Percentiles rank a stretch among this genome's conserved stretches.
Evolutionary conservation across 2,888 invertebrate genomes (phyloP).

Genomic region (Dichetophora obliterata): DNA sequence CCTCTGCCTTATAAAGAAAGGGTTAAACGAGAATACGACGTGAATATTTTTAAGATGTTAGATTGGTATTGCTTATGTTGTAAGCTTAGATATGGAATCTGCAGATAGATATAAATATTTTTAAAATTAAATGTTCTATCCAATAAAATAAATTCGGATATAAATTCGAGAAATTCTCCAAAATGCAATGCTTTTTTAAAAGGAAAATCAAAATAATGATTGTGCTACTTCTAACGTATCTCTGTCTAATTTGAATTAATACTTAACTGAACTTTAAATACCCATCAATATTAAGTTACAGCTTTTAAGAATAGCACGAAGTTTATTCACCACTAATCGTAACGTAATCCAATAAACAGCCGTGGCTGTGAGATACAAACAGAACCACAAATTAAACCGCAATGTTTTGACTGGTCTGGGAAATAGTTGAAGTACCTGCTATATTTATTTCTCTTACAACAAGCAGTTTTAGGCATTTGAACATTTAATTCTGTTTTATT

Average conservation of each 20-base stretch:
- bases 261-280: not conserved
- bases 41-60: no score
- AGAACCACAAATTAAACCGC: not conserved
- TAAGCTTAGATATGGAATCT: no score
- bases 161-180: not conserved
- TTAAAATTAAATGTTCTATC: no score
- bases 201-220: no score
- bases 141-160: no score
- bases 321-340: conserved; percentile 18
- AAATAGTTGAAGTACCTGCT: not conserved
- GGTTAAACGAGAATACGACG: no score
- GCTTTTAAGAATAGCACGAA: not conserved
- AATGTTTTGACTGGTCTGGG: not conserved
- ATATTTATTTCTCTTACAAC: not conserved
- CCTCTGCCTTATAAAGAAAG: no score
- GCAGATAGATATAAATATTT: no score
- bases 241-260: not conserved
- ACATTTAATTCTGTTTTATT: no score
- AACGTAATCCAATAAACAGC: conserved; percentile 26
- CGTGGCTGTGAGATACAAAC: not conserved
- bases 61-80: no score
- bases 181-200: not conserved
- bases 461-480: no score
- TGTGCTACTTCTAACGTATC: no score
- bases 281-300: conserved; percentile 10